A percentile compares a stretch with the other conserved stretches of the same genome.
Conservation (phyloP, 1,140 invertebrate species). For the silkworm (Bombyx mori) region DNA sequence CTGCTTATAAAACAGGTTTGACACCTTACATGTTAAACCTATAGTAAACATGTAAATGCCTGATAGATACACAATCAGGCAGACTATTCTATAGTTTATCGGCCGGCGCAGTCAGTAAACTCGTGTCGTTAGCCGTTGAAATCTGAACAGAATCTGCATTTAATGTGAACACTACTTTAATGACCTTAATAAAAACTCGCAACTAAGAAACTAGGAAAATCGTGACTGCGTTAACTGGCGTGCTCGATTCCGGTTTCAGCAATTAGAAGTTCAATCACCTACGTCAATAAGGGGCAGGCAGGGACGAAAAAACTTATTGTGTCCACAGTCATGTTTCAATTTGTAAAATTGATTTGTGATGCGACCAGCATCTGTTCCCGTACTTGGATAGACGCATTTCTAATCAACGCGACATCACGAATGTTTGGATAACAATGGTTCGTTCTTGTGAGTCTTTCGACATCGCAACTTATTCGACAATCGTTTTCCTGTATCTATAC, state of each 20-base stretch:
- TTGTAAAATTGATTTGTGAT: constrained; percentile 53
- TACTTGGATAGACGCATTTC: constrained; percentile 14
- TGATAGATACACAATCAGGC: too few species aligned
- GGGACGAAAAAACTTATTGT: constrained; percentile 30
- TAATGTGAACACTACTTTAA: too few species aligned
- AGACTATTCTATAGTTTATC: too few species aligned
- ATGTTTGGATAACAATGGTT: constrained; percentile 17
- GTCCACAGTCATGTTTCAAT: constrained; percentile 45
- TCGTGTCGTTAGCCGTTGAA: too few species aligned
- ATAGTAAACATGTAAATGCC: too few species aligned
- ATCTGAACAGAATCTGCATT: too few species aligned
- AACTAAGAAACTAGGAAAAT: constrained; percentile 6
- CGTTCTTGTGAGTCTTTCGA: constrained; percentile 20
- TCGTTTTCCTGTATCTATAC: constrained; percentile 18
- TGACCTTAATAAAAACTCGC: background rate
- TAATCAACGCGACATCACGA: constrained; percentile 26
- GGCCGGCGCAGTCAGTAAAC: too few species aligned
- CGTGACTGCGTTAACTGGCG: constrained; percentile 21
- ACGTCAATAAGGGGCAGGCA: constrained; percentile 20
- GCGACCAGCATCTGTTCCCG: constrained; percentile 13
- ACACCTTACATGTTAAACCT: too few species aligned
- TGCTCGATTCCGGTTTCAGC: constrained; percentile 25
- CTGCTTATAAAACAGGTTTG: too few species aligned
- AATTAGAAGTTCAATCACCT: constrained; percentile 57
- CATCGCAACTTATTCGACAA: constrained; percentile 14